These are phyloP conservation scores for Harpagifer antarcticus DNA, from an alignment of 2,797 vertebrate genomes.

Conservation along the genomic window DNA sequence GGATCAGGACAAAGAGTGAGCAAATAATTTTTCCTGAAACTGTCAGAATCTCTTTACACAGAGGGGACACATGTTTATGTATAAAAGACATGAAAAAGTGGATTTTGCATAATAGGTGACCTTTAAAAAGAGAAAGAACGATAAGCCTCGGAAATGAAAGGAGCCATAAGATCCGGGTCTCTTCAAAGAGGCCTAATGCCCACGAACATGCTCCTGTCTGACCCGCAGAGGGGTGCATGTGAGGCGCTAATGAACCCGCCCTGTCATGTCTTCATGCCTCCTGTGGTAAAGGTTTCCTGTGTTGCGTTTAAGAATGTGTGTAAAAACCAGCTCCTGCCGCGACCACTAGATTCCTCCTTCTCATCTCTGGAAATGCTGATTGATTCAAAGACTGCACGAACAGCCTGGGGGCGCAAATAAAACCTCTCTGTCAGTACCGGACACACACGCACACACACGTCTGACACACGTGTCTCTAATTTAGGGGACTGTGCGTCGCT, in stretches of 20 bases:
- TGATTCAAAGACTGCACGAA: slow-evolving; percentile 13
- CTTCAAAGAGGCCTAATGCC: too few species aligned
- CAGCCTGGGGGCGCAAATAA: slow-evolving; percentile 30
- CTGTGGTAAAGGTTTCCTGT: slow-evolving; percentile 60
- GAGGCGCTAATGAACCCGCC: slow-evolving; percentile 47
- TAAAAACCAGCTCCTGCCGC: slow-evolving; percentile 50
- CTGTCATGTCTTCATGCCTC: slow-evolving; percentile 42
- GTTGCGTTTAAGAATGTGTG: slow-evolving; percentile 26
- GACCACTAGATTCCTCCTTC: slow-evolving; percentile 47
- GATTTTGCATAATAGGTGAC: too few species aligned
- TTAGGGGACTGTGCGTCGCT: slow-evolving; percentile 33
- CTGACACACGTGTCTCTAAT: slow-evolving; percentile 73
- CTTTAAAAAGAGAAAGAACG: too few species aligned
- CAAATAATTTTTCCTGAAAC: too few species aligned
- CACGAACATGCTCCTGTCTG: too few species aligned
- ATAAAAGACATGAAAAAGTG: too few species aligned
- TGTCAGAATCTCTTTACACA: too few species aligned
- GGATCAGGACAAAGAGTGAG: too few species aligned
- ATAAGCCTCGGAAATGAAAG: too few species aligned
- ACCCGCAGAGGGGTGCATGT: slow-evolving; percentile 22
- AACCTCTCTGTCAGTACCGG: slow-evolving; percentile 2
- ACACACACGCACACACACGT: neutral
- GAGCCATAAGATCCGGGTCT: too few species aligned
- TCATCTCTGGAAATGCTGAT: slow-evolving; percentile 36
- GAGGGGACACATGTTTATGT: too few species aligned